Evolutionary conservation across 2,888 invertebrate genomes (phyloP).

Genomic region (Tigriopus californicus): DNA sequence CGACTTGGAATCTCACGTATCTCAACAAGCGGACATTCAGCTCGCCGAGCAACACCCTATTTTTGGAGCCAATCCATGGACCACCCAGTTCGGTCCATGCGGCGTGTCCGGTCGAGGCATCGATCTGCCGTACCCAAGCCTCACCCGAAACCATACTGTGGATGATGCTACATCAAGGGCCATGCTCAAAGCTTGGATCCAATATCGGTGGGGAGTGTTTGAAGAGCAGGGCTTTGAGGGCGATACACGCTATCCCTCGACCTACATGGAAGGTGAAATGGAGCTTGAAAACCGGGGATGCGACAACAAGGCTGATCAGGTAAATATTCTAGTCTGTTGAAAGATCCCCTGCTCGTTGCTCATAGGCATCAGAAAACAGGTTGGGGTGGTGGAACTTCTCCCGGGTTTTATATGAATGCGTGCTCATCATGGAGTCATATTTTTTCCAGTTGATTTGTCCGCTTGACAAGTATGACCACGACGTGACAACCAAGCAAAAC

Average conservation of each 20-base stretch:
- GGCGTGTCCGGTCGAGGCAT: neutral
- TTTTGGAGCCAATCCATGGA: neutral
- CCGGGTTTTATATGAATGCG: neutral
- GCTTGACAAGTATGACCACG: neutral
- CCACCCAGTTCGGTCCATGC: conserved; percentile 3
- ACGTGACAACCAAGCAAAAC: conserved; percentile 11
- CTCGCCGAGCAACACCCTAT: neutral
- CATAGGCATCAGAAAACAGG: too few species aligned
- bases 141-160: neutral
- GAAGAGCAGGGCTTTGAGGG: neutral
- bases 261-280: conserved; percentile 2
- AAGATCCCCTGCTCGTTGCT: neutral
- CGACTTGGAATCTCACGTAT: too few species aligned
- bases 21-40: neutral
- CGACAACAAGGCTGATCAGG: neutral
- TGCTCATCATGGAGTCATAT: neutral
- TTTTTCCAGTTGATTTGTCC: conserved; percentile 7
- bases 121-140: neutral
- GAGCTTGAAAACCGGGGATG: neutral
- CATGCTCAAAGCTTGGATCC: neutral
- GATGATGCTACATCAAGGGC: neutral
- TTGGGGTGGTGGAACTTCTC: too few species aligned
- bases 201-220: conserved; percentile 7
- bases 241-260: neutral
- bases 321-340: neutral